Evolutionary conservation across 2,888 invertebrate species (phyloP).

Genomic region (Hoplodrina ambigua): DNA sequence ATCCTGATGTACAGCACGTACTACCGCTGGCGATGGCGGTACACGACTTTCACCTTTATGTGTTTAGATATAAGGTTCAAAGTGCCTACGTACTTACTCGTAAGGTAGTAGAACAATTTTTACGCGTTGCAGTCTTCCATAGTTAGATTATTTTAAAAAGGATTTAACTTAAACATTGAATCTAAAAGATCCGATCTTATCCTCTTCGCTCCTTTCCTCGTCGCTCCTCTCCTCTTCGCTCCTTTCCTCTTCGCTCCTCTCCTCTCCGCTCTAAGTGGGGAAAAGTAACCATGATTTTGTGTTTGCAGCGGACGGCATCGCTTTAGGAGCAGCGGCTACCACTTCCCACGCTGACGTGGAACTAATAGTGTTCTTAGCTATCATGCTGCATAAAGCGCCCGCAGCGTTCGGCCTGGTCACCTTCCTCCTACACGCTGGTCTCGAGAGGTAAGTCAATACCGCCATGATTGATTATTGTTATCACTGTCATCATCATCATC

Average conservation of each 20-base stretch:
- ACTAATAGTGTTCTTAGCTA: conserved; percentile 99
- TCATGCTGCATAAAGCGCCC: conserved; percentile 99
- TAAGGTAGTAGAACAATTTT: not conserved
- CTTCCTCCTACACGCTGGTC: conserved; percentile 98
- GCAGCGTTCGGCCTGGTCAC: conserved; percentile 99
- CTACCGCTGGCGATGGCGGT: not conserved
- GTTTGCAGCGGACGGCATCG: conserved; percentile 97
- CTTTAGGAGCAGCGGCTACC: conserved; percentile 99
- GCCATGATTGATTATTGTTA: no score
- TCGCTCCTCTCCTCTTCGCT: no score
- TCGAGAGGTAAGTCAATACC: conserved; percentile 92
- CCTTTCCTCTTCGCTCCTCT: no score
- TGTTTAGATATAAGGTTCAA: not conserved
- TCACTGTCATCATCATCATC: no score
- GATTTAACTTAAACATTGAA: not conserved
- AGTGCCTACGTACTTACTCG: not conserved
- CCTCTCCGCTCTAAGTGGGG: no score
- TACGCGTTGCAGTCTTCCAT: not conserved
- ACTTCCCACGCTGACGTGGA: conserved; percentile 99
- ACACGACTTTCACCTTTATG: not conserved
- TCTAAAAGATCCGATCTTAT: no score
- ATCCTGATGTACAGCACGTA: conserved; percentile 10
- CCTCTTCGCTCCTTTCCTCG: no score
- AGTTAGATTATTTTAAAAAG: not conserved
- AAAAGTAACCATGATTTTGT: not conserved